phyloP scores from a whole-genome alignment of 2,113 vertebrate species.

The Tylochromis polylepis region DNA sequence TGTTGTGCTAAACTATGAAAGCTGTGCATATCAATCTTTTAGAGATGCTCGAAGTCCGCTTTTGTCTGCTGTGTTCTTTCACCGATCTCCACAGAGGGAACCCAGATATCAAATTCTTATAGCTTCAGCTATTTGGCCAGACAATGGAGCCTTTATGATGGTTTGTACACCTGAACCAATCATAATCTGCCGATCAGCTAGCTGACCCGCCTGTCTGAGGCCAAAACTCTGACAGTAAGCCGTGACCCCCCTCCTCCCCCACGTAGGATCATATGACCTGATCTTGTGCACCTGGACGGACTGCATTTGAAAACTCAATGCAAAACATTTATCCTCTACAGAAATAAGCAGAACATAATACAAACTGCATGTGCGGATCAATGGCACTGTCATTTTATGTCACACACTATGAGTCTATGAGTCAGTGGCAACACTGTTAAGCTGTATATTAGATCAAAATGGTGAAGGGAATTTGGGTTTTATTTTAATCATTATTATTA shows the following conservation, averaged over 20 bases:
- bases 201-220: not conserved
- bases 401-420: not conserved
- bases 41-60: not conserved
- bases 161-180: constrained; percentile 45
- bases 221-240: not conserved
- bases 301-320: not conserved
- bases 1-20: not conserved
- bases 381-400: not conserved
- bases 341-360: not conserved
- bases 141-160: constrained; percentile 64
- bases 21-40: not conserved
- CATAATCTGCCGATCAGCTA: constrained; percentile 21
- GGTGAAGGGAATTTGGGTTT: not conserved
- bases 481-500: not conserved
- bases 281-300: not conserved
- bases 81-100: not conserved
- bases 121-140: constrained; percentile 4
- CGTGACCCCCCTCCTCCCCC: not conserved
- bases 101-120: constrained; percentile 49
- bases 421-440: not conserved
- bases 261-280: not conserved
- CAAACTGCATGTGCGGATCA: not conserved
- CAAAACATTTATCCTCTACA: not conserved
- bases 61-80: not conserved
- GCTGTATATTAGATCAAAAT: not conserved